phyloP scores from a whole-genome alignment of 2,113 vertebrate genomes.

The Aegotheles bennettii region DNA sequence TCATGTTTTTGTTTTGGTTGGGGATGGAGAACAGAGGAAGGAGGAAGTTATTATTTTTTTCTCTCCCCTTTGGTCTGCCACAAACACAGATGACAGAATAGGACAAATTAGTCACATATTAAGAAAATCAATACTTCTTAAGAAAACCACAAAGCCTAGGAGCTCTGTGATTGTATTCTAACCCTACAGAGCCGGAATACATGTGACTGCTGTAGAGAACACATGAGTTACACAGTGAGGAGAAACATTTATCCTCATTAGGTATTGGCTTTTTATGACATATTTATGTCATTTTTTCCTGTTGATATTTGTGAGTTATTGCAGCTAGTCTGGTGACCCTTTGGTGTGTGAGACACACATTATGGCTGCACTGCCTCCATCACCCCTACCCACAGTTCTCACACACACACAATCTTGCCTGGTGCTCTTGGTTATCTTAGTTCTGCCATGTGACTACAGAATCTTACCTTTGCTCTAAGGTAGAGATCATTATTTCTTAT shows the following conservation, averaged over 20 bases:
- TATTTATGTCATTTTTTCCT: neutral
- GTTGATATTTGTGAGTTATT: neutral
- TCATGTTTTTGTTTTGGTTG: neutral
- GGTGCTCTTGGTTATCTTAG: neutral
- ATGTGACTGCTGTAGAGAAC: neutral
- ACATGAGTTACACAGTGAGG: neutral
- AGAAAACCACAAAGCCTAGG: neutral
- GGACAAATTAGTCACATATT: neutral
- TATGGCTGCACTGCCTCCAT: neutral
- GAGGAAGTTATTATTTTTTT: neutral
- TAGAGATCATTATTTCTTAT: neutral
- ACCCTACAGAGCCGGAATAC: neutral
- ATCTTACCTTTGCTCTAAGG: neutral
- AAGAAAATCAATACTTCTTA: neutral
- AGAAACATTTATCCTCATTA: neutral
- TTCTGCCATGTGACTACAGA: neutral
- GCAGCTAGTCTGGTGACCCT: neutral
- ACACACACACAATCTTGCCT: rapidly evolving
- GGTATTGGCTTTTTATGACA: neutral
- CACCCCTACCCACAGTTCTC: rapidly evolving
- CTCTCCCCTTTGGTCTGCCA: neutral
- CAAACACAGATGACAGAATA: neutral
- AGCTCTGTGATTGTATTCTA: neutral
- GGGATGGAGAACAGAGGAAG: neutral
- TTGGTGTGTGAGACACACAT: neutral